Conservation (phyloP, 1,140 invertebrate species). For the Plutomurus gul region DNA sequence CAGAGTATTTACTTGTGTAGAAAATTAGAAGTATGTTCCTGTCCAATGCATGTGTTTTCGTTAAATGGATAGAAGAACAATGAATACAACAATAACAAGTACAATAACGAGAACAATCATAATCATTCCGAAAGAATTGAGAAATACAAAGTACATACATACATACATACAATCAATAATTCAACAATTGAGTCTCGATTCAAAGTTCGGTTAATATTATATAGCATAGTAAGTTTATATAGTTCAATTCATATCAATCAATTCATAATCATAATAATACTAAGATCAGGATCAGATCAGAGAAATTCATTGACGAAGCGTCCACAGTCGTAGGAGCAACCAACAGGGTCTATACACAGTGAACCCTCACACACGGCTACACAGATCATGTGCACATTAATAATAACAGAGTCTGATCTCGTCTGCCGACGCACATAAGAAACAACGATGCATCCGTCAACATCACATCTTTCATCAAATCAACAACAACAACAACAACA, state of each 20-base stretch:
- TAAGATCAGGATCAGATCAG: neutral
- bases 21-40: neutral
- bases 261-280: neutral
- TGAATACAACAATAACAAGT: neutral
- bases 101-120: neutral
- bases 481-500: slow-evolving; percentile 3
- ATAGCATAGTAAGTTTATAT: neutral
- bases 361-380: neutral
- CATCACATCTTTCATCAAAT: slow-evolving; percentile 17
- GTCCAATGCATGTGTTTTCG: neutral
- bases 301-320: neutral
- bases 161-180: neutral
- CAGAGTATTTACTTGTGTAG: too few species aligned
- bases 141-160: neutral
- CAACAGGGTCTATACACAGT: neutral
- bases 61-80: neutral
- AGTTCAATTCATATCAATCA: neutral
- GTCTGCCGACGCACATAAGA: neutral
- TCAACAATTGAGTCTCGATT: slow-evolving; percentile 13
- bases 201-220: neutral
- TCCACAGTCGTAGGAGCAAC: neutral
- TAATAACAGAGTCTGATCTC: neutral
- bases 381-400: neutral
- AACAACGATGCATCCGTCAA: slow-evolving; percentile 15
- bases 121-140: slow-evolving; percentile 8